These are phyloP conservation scores for Potamarius usumacintae DNA, from an alignment of 2,113 vertebrate species.

Conservation along the genomic window DNA sequence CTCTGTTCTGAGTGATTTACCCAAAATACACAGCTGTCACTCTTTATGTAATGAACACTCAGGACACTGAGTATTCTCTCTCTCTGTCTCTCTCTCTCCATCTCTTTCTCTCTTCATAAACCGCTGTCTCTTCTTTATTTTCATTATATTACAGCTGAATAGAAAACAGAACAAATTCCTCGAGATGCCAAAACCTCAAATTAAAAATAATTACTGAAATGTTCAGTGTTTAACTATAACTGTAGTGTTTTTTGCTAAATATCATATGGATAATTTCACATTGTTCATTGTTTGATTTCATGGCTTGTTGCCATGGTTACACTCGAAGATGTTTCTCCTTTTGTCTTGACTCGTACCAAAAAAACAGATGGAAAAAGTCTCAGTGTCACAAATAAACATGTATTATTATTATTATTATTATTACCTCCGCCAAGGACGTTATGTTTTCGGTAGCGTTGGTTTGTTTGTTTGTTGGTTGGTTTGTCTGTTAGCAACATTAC, in stretches of 20 bases:
- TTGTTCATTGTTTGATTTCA: not conserved
- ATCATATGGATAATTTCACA: not conserved
- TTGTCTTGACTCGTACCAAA: not conserved
- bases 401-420: too few relatives aligned
- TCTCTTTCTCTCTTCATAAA: not conserved
- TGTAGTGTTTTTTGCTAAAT: not conserved
- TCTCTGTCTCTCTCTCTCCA: not conserved
- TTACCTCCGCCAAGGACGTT: too few relatives aligned
- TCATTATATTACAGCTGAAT: not conserved
- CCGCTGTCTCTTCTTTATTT: not conserved
- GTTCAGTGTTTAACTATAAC: not conserved
- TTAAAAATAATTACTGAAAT: not conserved
- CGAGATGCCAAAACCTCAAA: not conserved
- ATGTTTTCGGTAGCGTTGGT: too few relatives aligned
- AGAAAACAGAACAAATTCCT: not conserved
- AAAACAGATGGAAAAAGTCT: not conserved
- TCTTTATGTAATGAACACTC: not conserved
- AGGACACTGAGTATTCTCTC: not conserved
- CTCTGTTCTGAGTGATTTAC: not conserved
- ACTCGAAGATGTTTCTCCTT: not conserved
- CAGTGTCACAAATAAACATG: not conserved
- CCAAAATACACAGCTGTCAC: slow-evolving; percentile 1
- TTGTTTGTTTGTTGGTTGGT: too few relatives aligned
- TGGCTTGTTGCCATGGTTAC: not conserved
- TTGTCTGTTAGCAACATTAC: too few relatives aligned